Base-by-base conservation (phyloP, 2,888 invertebrate genomes). In the Hyposoter didymator region DNA sequence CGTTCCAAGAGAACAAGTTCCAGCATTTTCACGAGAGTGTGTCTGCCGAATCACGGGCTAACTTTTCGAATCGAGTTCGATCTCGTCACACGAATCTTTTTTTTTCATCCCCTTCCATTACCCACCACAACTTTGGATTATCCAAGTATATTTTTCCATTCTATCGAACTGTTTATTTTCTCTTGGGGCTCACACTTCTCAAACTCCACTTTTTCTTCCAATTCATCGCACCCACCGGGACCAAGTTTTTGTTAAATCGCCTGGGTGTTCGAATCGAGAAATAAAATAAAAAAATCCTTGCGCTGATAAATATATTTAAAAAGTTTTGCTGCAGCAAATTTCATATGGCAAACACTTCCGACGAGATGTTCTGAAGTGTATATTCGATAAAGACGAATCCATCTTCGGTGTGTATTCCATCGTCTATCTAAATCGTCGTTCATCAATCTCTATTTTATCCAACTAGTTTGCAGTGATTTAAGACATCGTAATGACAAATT, bases 1-100 rank as follows among this genome's bases (percentile, higher is more conserved):
- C 64, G 28, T 69, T 45, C 67, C n/a, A 6, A 12, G 10, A 10
- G 69, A 78, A 45, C 45, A 69, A 78, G 59, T 70, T 78, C 55
- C n/a, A n/a, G 45, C 78, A 69, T 69, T 59, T 78, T 69, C 45
- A 45, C 78, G 32, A 75, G 10, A 39, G n/a, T 43, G 4, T 52
- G 45, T 43, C 67, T 17, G 22, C 49, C 55, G 72, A 76, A 80
- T 49, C 49, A 22, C 39, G 62, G 64, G 32, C 19, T 22, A 45
- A 80, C 69, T 74, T 67, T 79, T 85, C 64, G 69, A 84, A 84
- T 69, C n/a, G 39, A 70, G 78, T 82, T 69, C 45, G 52, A 87
- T 85, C 69, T 64, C 45, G 67, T 73, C 82, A 32, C 55, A 4
- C 32, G 28, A 47, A 19, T 17, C 45, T 49, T 75, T n/a, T 59